Conservation (phyloP, 2,888 invertebrate genomes). For the Tenodera sinensis region DNA sequence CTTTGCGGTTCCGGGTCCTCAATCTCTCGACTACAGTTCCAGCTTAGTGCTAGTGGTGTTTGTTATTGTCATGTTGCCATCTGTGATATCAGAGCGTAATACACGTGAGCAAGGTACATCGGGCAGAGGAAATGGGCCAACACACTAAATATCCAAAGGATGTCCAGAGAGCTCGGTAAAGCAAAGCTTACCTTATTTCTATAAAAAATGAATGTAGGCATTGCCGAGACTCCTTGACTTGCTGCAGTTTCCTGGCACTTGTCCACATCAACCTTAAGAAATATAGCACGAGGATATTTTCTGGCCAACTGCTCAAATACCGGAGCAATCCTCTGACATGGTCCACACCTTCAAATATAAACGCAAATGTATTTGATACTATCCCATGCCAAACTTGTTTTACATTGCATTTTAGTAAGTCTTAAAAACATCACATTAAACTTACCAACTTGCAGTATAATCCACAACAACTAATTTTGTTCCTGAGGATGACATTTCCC, state of each 20-base stretch:
- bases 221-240: slow-evolving; percentile 85
- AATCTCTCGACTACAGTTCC: too few species aligned
- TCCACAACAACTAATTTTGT: slow-evolving; percentile 89
- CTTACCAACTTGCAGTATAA: slow-evolving; percentile 90
- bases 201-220: slow-evolving; percentile 98
- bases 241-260: slow-evolving; percentile 85
- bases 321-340: slow-evolving; percentile 92
- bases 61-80: too few species aligned
- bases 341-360: slow-evolving; percentile 78
- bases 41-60: too few species aligned
- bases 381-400: too few species aligned
- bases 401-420: neutral
- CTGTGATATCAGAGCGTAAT: too few species aligned
- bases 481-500: slow-evolving; percentile 79
- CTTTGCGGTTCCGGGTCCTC: too few species aligned
- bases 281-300: slow-evolving; percentile 84
- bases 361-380: neutral
- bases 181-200: slow-evolving; percentile 63
- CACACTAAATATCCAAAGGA: too few species aligned
- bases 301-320: slow-evolving; percentile 82
- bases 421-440: neutral
- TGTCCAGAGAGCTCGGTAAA: too few species aligned
- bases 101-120: too few species aligned
- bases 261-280: slow-evolving; percentile 94
- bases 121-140: too few species aligned